Conservation (phyloP, 2,797 vertebrate genomes). For the Leptatherina wallacei region DNA sequence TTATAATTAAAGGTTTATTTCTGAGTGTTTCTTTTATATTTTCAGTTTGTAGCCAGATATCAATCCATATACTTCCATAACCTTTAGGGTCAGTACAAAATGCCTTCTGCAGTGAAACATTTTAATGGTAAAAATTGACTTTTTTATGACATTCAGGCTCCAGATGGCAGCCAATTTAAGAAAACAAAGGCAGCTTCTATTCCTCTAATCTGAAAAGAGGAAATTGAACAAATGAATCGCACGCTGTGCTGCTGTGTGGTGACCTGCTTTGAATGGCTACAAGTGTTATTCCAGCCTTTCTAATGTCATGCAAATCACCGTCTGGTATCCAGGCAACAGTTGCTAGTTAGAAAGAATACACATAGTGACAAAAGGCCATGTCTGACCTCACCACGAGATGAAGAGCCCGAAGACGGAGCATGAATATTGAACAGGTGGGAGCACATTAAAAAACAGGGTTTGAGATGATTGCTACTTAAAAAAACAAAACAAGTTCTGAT, state of each 20-base stretch:
- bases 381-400: conserved; percentile 58
- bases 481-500: conserved; percentile 44
- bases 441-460: background rate
- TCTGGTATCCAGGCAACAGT: conserved; percentile 76
- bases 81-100: too few relatives aligned
- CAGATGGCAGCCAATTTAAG: background rate
- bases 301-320: conserved; percentile 75
- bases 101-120: background rate
- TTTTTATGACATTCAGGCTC: background rate
- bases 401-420: conserved; percentile 36
- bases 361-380: conserved; percentile 37
- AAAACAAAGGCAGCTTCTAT: background rate
- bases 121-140: conserved; percentile 2
- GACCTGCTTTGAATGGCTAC: conserved; percentile 39
- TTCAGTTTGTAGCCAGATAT: too few relatives aligned
- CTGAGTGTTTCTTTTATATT: too few relatives aligned
- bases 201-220: conserved; percentile 12
- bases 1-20: too few relatives aligned
- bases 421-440: conserved; percentile 76
- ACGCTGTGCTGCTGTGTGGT: background rate
- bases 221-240: conserved; percentile 20
- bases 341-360: conserved; percentile 19
- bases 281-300: conserved; percentile 33
- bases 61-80: too few relatives aligned
- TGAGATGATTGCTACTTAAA: conserved; percentile 44